Percentiles rank a stretch among this genome's conserved stretches.
Evolutionary conservation across 1,140 invertebrate genomes (phyloP).

Genomic region (Drosophila gunungcola): DNA sequence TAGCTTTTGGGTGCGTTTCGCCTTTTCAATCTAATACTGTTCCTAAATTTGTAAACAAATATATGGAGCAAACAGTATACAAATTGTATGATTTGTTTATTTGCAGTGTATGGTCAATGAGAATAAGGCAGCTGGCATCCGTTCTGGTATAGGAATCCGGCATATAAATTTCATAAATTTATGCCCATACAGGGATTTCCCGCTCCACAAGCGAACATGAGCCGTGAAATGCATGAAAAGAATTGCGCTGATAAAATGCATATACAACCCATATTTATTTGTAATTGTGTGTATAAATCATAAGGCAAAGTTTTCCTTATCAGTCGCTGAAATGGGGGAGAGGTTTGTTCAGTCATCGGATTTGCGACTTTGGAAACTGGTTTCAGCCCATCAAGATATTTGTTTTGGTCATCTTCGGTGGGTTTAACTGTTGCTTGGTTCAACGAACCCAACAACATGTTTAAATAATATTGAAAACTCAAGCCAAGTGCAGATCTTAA

Average conservation of each 20-base stretch:
- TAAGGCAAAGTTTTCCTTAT: slow-evolving; percentile 41
- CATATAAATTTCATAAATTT: slow-evolving; percentile 54
- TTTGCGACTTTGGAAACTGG: slow-evolving; percentile 37
- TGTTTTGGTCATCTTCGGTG: slow-evolving; percentile 64
- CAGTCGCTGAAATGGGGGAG: slow-evolving; percentile 23
- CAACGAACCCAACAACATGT: slow-evolving; percentile 52
- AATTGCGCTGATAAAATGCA: slow-evolving; percentile 32
- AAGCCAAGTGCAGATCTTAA: slow-evolving; percentile 39
- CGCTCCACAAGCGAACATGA: slow-evolving; percentile 13
- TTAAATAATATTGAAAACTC: slow-evolving; percentile 28
- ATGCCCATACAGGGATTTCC: slow-evolving; percentile 51
- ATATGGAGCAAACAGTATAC: slow-evolving; percentile 23
- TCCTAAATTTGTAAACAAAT: slow-evolving; percentile 23
- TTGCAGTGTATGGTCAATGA: slow-evolving; percentile 23
- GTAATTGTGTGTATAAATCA: slow-evolving; percentile 13
- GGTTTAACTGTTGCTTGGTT: slow-evolving; percentile 42
- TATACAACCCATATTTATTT: slow-evolving; percentile 30
- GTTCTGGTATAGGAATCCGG: slow-evolving; percentile 33
- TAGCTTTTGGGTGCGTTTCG: not conserved
- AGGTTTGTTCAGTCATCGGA: slow-evolving; percentile 39
- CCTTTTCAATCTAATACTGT: not conserved
- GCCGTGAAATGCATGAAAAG: not conserved
- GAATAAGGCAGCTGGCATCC: slow-evolving; percentile 35
- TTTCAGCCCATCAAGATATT: slow-evolving; percentile 42
- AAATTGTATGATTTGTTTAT: slow-evolving; percentile 24